Conservation (phyloP, 2,113 vertebrate genomes). For the Myocastor coypus region DNA sequence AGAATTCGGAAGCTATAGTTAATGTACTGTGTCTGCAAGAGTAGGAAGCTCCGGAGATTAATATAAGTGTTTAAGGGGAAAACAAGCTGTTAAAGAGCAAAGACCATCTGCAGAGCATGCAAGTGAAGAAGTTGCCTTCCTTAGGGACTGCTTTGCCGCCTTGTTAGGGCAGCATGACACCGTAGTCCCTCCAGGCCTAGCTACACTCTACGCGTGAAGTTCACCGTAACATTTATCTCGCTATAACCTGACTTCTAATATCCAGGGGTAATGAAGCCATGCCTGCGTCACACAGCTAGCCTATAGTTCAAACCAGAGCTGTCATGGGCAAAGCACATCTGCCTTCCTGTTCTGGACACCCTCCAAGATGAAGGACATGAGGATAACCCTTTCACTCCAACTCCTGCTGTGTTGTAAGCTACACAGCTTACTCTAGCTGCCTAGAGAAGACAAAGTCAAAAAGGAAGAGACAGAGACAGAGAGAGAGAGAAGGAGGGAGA, state of each 20-base stretch:
- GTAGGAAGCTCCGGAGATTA: slow-evolving; percentile 37
- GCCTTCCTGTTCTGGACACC: background rate
- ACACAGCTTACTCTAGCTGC: no score
- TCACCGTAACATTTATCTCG: background rate
- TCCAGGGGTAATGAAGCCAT: background rate
- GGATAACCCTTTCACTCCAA: background rate
- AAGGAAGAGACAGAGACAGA: background rate
- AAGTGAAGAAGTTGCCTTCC: background rate
- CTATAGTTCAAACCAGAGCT: background rate
- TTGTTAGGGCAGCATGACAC: background rate
- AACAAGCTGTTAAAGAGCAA: background rate
- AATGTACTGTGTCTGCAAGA: slow-evolving; percentile 53
- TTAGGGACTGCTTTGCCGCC: background rate
- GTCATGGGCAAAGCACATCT: background rate
- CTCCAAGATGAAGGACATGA: background rate
- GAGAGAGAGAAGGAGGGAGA: background rate
- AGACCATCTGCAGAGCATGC: background rate
- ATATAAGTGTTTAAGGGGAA: background rate
- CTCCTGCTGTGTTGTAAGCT: background rate
- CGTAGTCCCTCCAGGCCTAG: background rate
- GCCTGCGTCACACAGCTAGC: background rate
- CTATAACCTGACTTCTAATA: slow-evolving; percentile 6
- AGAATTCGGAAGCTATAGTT: slow-evolving; percentile 61
- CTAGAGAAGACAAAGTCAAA: background rate
- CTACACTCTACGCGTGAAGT: background rate